Conservation (phyloP, 2,888 invertebrate species). For the Cantharis nigra region DNA sequence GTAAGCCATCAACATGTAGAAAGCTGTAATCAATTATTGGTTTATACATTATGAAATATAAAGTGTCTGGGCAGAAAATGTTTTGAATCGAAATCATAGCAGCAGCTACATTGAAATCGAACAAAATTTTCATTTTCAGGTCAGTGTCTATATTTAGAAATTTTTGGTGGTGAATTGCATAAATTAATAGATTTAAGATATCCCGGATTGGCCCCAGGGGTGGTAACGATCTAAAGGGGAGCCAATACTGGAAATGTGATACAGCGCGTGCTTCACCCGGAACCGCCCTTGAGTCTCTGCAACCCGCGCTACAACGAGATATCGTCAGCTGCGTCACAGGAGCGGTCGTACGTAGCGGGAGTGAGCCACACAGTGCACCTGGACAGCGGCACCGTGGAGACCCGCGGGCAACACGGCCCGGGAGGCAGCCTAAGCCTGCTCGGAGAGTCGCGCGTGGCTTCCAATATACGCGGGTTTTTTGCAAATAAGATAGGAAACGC, state of each 20-base stretch:
- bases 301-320: slow-evolving; percentile 53
- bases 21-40: neutral
- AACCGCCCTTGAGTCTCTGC: slow-evolving; percentile 56
- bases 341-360: slow-evolving; percentile 53
- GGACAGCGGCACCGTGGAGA: slow-evolving; percentile 55
- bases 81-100: neutral
- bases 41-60: neutral
- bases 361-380: slow-evolving; percentile 49
- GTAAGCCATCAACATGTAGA: neutral
- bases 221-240: slow-evolving; percentile 37
- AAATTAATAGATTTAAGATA: slow-evolving; percentile 29
- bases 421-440: slow-evolving; percentile 65
- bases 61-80: neutral
- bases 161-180: slow-evolving; percentile 29
- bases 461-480: slow-evolving; percentile 74
- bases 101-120: neutral
- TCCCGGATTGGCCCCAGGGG: slow-evolving; percentile 34
- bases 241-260: slow-evolving; percentile 32
- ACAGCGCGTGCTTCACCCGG: slow-evolving; percentile 41
- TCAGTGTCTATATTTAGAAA: slow-evolving; percentile 31
- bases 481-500: slow-evolving; percentile 69
- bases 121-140: slow-evolving; percentile 15
- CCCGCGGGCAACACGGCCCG: slow-evolving; percentile 51
- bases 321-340: slow-evolving; percentile 44
- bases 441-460: slow-evolving; percentile 70